Evolutionary conservation across 2,888 invertebrate species (phyloP).

Genomic region (Thereva unica): DNA sequence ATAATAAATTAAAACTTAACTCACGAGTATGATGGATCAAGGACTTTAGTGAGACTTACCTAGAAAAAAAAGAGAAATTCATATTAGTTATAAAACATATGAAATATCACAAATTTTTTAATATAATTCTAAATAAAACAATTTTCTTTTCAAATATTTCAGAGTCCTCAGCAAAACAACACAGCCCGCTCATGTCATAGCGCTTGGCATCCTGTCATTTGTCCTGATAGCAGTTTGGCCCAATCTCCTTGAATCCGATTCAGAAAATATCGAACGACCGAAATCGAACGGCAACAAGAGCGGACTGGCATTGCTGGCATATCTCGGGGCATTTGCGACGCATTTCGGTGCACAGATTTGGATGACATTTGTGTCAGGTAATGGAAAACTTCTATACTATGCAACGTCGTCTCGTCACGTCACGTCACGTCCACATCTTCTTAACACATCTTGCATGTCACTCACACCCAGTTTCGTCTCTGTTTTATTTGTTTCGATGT

Average conservation of each 20-base stretch:
- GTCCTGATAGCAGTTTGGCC: slow-evolving; percentile 61
- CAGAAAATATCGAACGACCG: background rate
- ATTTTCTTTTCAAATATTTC: slow-evolving; percentile 9
- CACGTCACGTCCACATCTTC: too few species aligned
- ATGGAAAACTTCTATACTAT: background rate
- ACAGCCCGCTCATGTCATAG: slow-evolving; percentile 80
- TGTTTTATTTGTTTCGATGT: slow-evolving; percentile 1
- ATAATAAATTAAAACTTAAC: too few species aligned
- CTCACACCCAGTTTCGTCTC: too few species aligned
- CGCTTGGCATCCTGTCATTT: slow-evolving; percentile 63
- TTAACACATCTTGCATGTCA: too few species aligned
- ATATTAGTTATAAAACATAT: too few species aligned
- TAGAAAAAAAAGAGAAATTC: too few species aligned
- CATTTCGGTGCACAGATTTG: slow-evolving; percentile 88
- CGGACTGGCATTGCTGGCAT: slow-evolving; percentile 63
- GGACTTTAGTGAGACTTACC: too few species aligned
- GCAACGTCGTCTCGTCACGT: too few species aligned
- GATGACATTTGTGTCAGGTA: slow-evolving; percentile 92
- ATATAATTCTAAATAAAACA: background rate
- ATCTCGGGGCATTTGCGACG: slow-evolving; percentile 76
- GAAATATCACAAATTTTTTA: background rate
- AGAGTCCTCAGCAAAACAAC: slow-evolving; percentile 74
- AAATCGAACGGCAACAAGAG: slow-evolving; percentile 44
- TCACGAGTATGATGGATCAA: too few species aligned
- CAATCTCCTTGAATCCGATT: slow-evolving; percentile 50